These are phyloP conservation scores for Cercopithecus mona DNA, from an alignment of 2,113 vertebrate genomes.

Conservation along the genomic window DNA sequence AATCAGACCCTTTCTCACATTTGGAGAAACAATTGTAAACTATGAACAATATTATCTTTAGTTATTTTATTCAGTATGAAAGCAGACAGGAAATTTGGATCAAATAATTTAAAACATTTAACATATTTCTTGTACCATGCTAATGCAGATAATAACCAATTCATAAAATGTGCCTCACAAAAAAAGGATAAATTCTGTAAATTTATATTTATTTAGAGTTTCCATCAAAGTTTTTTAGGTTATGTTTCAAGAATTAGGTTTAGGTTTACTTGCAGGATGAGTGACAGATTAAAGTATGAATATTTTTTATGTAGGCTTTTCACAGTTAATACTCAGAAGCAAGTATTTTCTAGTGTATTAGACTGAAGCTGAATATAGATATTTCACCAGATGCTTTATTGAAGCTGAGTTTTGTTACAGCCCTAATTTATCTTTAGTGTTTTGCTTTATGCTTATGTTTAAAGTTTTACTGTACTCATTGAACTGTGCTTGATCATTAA, in stretches of 20 bases:
- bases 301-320: conserved; percentile 33
- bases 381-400: conserved; percentile 71
- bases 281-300: conserved; percentile 14
- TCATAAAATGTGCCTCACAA: neutral
- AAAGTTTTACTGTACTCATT: conserved; percentile 77
- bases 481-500: conserved; percentile 77
- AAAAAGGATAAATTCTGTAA: neutral
- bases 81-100: conserved; percentile 51
- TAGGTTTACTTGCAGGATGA: conserved; percentile 21
- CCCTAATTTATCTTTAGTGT: conserved; percentile 73
- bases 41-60: conserved; percentile 42
- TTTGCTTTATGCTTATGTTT: conserved; percentile 76
- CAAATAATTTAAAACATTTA: conserved; percentile 52
- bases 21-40: conserved; percentile 42
- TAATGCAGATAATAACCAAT: neutral
- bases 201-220: conserved; percentile 28
- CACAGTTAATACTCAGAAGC: conserved; percentile 42
- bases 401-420: conserved; percentile 67
- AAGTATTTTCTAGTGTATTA: conserved; percentile 58
- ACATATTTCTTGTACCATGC: neutral
- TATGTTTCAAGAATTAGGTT: conserved; percentile 44
- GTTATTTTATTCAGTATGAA: conserved; percentile 29
- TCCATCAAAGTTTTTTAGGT: neutral
- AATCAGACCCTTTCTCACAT: conserved; percentile 52
- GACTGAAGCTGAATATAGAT: conserved; percentile 62